Percentiles rank a stretch among this genome's conserved stretches.
Evolutionary conservation across 92 coral and sea anemone genomes (phyloP).

Genomic region (Heliopora coerulea): DNA sequence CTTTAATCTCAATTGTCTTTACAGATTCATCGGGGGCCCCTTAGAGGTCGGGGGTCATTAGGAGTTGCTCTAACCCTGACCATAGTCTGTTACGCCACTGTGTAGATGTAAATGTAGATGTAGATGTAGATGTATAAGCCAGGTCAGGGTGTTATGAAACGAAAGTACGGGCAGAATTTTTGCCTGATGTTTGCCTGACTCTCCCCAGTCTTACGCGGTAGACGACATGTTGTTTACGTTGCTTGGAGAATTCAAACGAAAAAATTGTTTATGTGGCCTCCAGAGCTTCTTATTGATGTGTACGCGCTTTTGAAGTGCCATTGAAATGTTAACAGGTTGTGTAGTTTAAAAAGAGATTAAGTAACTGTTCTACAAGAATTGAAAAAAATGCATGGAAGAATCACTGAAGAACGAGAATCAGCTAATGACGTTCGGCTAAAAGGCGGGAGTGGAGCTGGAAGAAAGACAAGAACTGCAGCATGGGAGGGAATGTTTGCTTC

Average conservation of each 20-base stretch:
- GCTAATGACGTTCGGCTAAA: conserved; percentile 3
- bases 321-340: conserved; percentile 4
- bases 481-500: conserved; percentile 35
- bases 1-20: no score
- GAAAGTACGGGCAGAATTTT: no score
- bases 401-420: background rate
- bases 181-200: no score
- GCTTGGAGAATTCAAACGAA: conserved; percentile 39
- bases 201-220: conserved; percentile 6
- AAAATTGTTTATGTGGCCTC: conserved; percentile 22
- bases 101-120: no score
- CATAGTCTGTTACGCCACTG: no score
- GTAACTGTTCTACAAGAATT: background rate
- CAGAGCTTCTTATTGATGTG: background rate
- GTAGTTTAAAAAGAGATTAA: background rate
- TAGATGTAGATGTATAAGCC: no score
- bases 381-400: background rate
- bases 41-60: no score
- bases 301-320: background rate
- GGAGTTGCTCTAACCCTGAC: no score
- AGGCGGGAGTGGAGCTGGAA: conserved; percentile 8
- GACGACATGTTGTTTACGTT: conserved; percentile 30
- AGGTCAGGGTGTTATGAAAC: no score
- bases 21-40: no score
- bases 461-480: conserved; percentile 4